phyloP scores from a whole-genome alignment of 2,113 vertebrate species.

The Seriola dumerili region DNA sequence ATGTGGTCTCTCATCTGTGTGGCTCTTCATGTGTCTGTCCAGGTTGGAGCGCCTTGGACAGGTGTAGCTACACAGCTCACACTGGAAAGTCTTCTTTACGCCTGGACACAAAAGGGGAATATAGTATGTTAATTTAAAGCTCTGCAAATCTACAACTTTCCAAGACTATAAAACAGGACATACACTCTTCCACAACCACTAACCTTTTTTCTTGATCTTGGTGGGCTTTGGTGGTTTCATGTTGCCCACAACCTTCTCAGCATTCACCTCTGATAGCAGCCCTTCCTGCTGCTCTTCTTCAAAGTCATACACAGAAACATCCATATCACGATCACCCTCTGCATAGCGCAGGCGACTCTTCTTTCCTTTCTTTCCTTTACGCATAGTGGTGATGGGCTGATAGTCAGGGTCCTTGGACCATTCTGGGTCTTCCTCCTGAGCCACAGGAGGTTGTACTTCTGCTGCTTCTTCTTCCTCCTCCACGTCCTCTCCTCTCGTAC shows the following conservation, averaged over 20 bases:
- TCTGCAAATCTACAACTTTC: not conserved
- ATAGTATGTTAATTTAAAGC: not conserved
- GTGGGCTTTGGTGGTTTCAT: constrained; percentile 99
- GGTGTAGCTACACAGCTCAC: constrained; percentile 98
- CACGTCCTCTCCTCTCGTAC: constrained; percentile 83
- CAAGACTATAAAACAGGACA: not conserved
- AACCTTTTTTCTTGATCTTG: constrained; percentile 99
- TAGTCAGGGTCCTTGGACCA: constrained; percentile 99
- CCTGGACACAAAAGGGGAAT: constrained; percentile 77
- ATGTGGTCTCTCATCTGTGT: constrained; percentile 98
- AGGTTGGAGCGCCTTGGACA: constrained; percentile 97
- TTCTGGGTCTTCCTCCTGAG: constrained; percentile 90
- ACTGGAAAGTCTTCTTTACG: constrained; percentile 99
- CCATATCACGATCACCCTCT: constrained; percentile 97
- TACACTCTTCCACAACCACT: not conserved
- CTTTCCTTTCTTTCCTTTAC: constrained; percentile 81
- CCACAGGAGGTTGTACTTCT: constrained; percentile 66
- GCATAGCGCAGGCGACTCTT: constrained; percentile 97
- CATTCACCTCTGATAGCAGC: constrained; percentile 96
- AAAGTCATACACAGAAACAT: constrained; percentile 98
- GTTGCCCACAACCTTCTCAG: constrained; percentile 98
- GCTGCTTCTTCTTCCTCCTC: constrained; percentile 64
- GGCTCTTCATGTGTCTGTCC: constrained; percentile 99
- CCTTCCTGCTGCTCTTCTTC: constrained; percentile 99
- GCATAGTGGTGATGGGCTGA: constrained; percentile 83